Evolutionary conservation across 2,797 vertebrate genomes (phyloP), one percentile per base, ranked within the genome.

Genomic region (Acrossocheilus wenchowensis): DNA sequence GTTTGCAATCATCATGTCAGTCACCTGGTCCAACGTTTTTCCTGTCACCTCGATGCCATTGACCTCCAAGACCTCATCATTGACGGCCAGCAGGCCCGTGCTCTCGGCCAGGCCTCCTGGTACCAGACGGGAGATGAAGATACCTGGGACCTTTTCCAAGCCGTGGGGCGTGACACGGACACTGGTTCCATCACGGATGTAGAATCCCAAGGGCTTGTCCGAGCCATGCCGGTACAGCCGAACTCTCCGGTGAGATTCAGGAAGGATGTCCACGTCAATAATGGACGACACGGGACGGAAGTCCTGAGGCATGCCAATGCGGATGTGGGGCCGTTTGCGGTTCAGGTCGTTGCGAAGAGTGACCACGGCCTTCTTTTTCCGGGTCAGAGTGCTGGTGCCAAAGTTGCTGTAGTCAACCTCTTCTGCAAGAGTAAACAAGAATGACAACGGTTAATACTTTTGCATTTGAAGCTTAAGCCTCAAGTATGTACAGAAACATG

Each of bases 1-100:
- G 95, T 99, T 99, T 88, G 98, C 98, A 14, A 99, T 99, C 98
- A 99, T 99, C 98, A 99, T 99, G 93, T 99, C 98, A 7, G 98
- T 99, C 74, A 99, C 98, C 92, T 99, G 98, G 91, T 99, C 98
- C 6, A 99, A 93, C 1, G 98, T 98, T 93, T 99, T 99, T n/a
- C 97, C 98, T 0, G 97, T 97, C 89, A 99, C 98, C 90, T 99
- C 98, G 14, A 99, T 99, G 83, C 98, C 98, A 4, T 99, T 99
- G 36, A 99, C 98, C 94, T 99, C 98, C 91, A 99, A 93, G 73
- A 99, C 98, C 93, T 99, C 98, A 0, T 99, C 98, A 0, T 99
- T 99, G 34, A 99, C 98, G 0, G 98, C 98, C 89, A 99, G 95
- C 89, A 99, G 94, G 34, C 98, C 98, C 0, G 98, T 99, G 96